Conservation (phyloP, 2,888 invertebrate species). For the Esperia sulphurella region DNA sequence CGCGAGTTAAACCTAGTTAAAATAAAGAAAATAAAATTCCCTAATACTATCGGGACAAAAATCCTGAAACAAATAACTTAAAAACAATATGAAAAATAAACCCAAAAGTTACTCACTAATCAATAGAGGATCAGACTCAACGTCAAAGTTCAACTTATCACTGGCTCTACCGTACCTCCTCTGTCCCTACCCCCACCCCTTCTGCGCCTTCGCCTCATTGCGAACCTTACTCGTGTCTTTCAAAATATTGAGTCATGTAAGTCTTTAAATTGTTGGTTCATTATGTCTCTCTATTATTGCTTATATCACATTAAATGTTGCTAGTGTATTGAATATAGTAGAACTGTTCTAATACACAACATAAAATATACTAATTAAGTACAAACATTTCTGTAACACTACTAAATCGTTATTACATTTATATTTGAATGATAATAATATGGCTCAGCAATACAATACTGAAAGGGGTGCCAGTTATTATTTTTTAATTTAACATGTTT, state of each 20-base stretch:
- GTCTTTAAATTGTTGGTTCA: conserved; percentile 52
- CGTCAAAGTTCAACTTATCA: conserved; percentile 58
- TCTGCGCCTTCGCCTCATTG: conserved; percentile 22
- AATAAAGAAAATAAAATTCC: conserved; percentile 78
- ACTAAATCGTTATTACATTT: conserved; percentile 27
- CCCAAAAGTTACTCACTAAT: conserved; percentile 78
- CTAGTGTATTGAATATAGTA: conserved; percentile 54
- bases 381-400: conserved; percentile 50
- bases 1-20: conserved; percentile 70
- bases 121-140: conserved; percentile 75
- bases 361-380: conserved; percentile 75
- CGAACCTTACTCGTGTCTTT: conserved; percentile 40
- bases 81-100: conserved; percentile 78
- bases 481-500: conserved; percentile 24
- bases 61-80: conserved; percentile 79
- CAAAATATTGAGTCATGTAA: conserved; percentile 48
- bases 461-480: conserved; percentile 27
- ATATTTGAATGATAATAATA: conserved; percentile 51
- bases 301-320: conserved; percentile 73
- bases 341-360: conserved; percentile 66
- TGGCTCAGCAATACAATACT: conserved; percentile 49
- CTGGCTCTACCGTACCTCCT: conserved; percentile 37
- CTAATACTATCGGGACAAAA: conserved; percentile 79
- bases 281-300: conserved; percentile 72
- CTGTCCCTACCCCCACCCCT: not conserved